Percentiles rank a stretch among this genome's conserved stretches.
Evolutionary conservation across 2,113 vertebrate species (phyloP).

Genomic region (Oncorhynchus kisutch): DNA sequence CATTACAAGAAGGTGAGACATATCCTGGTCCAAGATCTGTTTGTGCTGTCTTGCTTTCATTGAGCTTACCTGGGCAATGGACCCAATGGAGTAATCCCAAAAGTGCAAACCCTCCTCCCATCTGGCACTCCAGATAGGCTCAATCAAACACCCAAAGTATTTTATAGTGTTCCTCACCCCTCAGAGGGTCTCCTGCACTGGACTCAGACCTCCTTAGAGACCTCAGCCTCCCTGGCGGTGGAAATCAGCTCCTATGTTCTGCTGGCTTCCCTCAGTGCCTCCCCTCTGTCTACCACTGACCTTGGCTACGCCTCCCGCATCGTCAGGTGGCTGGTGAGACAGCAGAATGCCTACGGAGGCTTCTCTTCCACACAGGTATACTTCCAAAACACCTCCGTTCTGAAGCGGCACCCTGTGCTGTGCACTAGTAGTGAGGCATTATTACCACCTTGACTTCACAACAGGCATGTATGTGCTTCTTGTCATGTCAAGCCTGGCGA

Average conservation of each 20-base stretch:
- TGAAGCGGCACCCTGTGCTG: too few relatives aligned
- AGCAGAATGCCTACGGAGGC: constrained; percentile 76
- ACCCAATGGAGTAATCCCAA: too few relatives aligned
- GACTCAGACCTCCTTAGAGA: constrained; percentile 29
- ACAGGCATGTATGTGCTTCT: neutral
- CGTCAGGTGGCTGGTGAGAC: constrained; percentile 70
- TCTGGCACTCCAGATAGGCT: too few relatives aligned
- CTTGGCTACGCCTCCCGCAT: constrained; percentile 61
- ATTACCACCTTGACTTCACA: too few relatives aligned
- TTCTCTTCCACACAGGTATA: constrained; percentile 78
- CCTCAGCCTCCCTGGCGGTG: constrained; percentile 53
- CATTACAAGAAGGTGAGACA: constrained; percentile 41
- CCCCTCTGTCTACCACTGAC: constrained; percentile 40
- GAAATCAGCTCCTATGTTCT: constrained; percentile 69
- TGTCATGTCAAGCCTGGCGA: too few relatives aligned
- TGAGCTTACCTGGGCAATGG: too few relatives aligned
- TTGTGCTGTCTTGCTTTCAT: too few relatives aligned
- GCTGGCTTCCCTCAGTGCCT: constrained; percentile 59
- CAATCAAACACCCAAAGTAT: too few relatives aligned
- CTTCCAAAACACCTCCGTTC: too few relatives aligned
- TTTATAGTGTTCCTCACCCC: neutral
- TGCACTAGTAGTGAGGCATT: too few relatives aligned
- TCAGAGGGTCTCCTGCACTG: constrained; percentile 28
- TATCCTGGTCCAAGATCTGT: neutral
- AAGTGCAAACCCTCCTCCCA: too few relatives aligned